These are phyloP conservation scores for Amyelois transitella DNA, from an alignment of 1,140 invertebrate species.

Conservation along the genomic window DNA sequence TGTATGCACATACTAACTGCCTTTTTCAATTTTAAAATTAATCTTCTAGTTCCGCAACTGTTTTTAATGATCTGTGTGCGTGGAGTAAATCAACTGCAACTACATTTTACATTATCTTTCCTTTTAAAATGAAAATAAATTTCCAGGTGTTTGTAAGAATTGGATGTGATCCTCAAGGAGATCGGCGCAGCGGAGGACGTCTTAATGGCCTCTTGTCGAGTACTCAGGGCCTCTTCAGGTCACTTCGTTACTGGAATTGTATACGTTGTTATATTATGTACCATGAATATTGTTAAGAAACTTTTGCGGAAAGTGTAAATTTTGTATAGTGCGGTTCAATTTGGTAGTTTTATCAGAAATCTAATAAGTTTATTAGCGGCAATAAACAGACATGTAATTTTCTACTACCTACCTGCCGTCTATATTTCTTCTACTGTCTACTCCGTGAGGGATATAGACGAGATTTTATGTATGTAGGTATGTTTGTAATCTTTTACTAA, in stretches of 20 bases:
- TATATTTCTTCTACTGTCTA: conserved; percentile 21
- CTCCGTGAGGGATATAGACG: conserved; percentile 10
- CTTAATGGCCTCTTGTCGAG: conserved; percentile 68
- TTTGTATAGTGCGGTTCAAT: too few species aligned
- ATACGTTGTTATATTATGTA: conserved; percentile 51
- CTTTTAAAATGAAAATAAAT: conserved; percentile 17
- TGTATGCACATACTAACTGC: not conserved
- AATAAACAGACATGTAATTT: too few species aligned
- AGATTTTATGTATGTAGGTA: too few species aligned
- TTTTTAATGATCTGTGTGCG: not conserved
- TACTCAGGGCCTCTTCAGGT: conserved; percentile 60
- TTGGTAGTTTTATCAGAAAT: too few species aligned
- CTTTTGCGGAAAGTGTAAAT: conserved; percentile 3
- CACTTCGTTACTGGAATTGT: conserved; percentile 69
- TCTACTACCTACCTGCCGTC: too few species aligned
- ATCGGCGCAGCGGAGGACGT: conserved; percentile 57
- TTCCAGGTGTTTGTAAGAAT: conserved; percentile 48
- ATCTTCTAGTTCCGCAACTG: not conserved
- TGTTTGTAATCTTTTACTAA: too few species aligned
- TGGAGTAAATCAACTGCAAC: not conserved
- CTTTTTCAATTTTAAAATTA: not conserved
- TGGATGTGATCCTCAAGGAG: conserved; percentile 62
- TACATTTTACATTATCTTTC: not conserved
- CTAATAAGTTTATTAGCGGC: too few species aligned
- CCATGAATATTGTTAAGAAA: conserved; percentile 50